Evolutionary conservation across 1,140 invertebrate genomes (phyloP).

Genomic region (Drosophila pruinosa): DNA sequence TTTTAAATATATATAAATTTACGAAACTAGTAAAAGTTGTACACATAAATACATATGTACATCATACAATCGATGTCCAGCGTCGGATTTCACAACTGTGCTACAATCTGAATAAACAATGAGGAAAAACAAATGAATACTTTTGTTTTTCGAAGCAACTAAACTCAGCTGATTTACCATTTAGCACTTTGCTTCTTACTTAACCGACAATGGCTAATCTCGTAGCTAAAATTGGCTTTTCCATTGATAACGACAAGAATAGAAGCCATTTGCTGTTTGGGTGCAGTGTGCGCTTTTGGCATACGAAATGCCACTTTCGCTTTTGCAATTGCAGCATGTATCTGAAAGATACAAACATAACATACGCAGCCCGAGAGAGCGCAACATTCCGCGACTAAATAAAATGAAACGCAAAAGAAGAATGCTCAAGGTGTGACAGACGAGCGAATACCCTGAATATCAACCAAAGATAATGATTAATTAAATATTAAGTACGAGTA

Average conservation of each 20-base stretch:
- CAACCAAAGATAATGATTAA: too few relatives aligned
- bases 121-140: background rate
- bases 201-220: background rate
- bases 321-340: constrained; percentile 37
- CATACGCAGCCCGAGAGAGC: constrained; percentile 22
- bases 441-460: too few relatives aligned
- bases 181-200: constrained; percentile 6
- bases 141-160: constrained; percentile 3
- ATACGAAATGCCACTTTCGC: constrained; percentile 58
- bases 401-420: constrained; percentile 66
- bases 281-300: too few relatives aligned
- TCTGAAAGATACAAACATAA: constrained; percentile 38
- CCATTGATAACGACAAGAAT: constrained; percentile 30
- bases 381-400: constrained; percentile 59
- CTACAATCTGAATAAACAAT: constrained; percentile 1
- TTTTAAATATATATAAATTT: too few relatives aligned
- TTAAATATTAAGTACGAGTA: too few relatives aligned
- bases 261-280: background rate
- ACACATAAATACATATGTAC: too few relatives aligned
- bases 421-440: constrained; percentile 57
- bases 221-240: constrained; percentile 11
- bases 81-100: background rate
- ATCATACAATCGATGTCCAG: background rate
- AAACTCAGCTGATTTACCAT: constrained; percentile 6
- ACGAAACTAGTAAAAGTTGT: background rate